Evolutionary conservation across 2,888 invertebrate species (phyloP).

Genomic region (Cordylochernes scorpioides): DNA sequence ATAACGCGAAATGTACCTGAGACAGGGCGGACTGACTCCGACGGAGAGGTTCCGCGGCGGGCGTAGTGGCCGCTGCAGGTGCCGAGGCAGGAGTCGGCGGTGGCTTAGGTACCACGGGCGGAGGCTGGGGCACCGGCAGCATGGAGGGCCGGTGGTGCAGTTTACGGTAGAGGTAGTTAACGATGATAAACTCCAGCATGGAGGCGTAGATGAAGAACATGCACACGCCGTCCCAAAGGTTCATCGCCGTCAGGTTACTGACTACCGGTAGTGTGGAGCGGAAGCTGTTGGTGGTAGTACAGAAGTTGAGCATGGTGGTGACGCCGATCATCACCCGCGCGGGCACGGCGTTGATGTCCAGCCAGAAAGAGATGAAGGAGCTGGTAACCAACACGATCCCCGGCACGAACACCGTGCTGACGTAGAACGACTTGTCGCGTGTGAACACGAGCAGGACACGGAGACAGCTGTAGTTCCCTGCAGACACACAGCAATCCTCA

Average conservation of each 20-base stretch:
- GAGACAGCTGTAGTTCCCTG: slow-evolving; percentile 88
- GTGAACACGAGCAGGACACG: slow-evolving; percentile 78
- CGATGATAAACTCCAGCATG: slow-evolving; percentile 71
- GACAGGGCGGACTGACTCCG: slow-evolving; percentile 10
- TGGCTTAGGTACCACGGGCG: slow-evolving; percentile 8
- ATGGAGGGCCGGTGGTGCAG: slow-evolving; percentile 31
- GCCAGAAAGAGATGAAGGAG: slow-evolving; percentile 89
- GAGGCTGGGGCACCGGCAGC: slow-evolving; percentile 8
- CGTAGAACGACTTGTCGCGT: slow-evolving; percentile 81
- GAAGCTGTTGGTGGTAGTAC: slow-evolving; percentile 39
- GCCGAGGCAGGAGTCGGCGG: no score
- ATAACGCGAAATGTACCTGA: slow-evolving; percentile 8
- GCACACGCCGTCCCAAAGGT: slow-evolving; percentile 86
- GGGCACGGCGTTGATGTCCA: slow-evolving; percentile 89
- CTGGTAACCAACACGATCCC: slow-evolving; percentile 85
- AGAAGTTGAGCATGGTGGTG: slow-evolving; percentile 92
- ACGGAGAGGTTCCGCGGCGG: slow-evolving; percentile 8
- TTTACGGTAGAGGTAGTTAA: slow-evolving; percentile 77
- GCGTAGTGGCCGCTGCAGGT: slow-evolving; percentile 10
- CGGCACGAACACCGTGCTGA: slow-evolving; percentile 86
- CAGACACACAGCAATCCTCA: slow-evolving; percentile 12
- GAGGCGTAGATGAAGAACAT: slow-evolving; percentile 75
- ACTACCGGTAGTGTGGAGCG: slow-evolving; percentile 55
- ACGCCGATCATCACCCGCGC: slow-evolving; percentile 90
- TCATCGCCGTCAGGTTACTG: slow-evolving; percentile 79